A percentile compares a stretch with the other conserved stretches of the same genome.
phyloP scores from a whole-genome alignment of 2,797 vertebrate genomes.

The Lacerta agilis region DNA sequence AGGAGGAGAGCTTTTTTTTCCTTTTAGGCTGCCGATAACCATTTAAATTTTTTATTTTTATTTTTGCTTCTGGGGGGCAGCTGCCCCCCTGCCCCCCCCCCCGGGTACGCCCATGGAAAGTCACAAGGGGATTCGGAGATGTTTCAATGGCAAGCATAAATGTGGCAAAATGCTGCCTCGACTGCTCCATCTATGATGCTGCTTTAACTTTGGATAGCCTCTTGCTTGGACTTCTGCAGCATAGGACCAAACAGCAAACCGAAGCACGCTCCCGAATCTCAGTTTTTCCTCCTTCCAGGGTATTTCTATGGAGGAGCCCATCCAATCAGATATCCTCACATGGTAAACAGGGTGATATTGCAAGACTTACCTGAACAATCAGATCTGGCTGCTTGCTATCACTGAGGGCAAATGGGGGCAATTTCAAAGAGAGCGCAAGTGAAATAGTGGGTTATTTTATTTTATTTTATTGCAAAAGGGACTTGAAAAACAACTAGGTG shows the following conservation, averaged over 20 bases:
- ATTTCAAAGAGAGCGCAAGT: neutral
- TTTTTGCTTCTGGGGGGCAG: too few relatives aligned
- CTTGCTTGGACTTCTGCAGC: neutral
- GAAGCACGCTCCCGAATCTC: neutral
- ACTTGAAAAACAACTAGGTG: too few relatives aligned
- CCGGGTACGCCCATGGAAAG: too few relatives aligned
- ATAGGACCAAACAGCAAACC: neutral
- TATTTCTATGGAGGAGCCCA: neutral
- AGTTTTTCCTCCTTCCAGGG: neutral
- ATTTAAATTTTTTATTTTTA: too few relatives aligned
- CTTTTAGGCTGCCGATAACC: too few relatives aligned
- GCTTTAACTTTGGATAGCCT: too few relatives aligned
- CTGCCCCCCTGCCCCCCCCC: too few relatives aligned
- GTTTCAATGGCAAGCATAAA: neutral
- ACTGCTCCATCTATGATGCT: too few relatives aligned
- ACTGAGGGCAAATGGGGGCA: neutral
- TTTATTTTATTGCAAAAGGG: neutral
- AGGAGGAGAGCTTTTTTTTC: too few relatives aligned
- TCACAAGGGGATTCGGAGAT: neutral
- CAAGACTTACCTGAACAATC: neutral
- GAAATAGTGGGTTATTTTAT: neutral
- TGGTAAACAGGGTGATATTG: neutral
- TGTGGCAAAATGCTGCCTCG: too few relatives aligned
- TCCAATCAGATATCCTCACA: neutral
- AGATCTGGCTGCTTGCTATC: too few relatives aligned